Evolutionary conservation across 2,113 vertebrate species (phyloP), one percentile per base, ranked within the genome.

Genomic region (Thymallus thymallus): DNA sequence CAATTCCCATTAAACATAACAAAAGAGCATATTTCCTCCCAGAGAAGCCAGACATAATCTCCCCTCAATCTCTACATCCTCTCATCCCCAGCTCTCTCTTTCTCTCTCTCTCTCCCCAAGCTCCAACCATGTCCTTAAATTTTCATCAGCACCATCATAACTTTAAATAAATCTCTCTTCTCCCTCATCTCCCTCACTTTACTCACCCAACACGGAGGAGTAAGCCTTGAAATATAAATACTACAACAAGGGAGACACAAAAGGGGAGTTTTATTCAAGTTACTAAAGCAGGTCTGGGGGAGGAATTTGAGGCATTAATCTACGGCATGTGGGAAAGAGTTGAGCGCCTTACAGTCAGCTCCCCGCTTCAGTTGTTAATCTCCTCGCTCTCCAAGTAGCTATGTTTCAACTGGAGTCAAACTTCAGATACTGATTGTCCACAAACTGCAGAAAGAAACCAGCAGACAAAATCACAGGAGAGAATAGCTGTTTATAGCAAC

Each of bases 1-100:
- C 80, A 81, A 67, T 72, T 86, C 48, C 48, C 48, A 86, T 88
- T 85, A 87, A 82, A 61, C 81, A 81, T 77, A 86, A 87, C 80
- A 88, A 85, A 89, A 74, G 41, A 82, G 69, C 79, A 82, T 76
- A 88, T 88, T 86, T 85, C 68, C 75, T 18, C 66, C 71, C 60
- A 69, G 29, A 55, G 7, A 60, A 60, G 56, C n/a, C 48, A 51
- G 48, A 71, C n/a, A 64, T 30, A 68, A 77, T 76, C 79, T 76
- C 71, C 51, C 72, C 67, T n/a, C 61, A 12, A 63, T 63, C 61
- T 63, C 61, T 32, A 20, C 63, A 29, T n/a, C 13, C 67, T 55
- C 65, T 80, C 60, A 77, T 48, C 75, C 67, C 10, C 20, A 72
- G 41, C 72, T 66, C 41, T 41, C 62, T 32, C 22, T 24, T 58